Evolutionary conservation across 2,888 invertebrate genomes (phyloP), one percentile per base, ranked within the genome.

Genomic region (Pinctada fucata): DNA sequence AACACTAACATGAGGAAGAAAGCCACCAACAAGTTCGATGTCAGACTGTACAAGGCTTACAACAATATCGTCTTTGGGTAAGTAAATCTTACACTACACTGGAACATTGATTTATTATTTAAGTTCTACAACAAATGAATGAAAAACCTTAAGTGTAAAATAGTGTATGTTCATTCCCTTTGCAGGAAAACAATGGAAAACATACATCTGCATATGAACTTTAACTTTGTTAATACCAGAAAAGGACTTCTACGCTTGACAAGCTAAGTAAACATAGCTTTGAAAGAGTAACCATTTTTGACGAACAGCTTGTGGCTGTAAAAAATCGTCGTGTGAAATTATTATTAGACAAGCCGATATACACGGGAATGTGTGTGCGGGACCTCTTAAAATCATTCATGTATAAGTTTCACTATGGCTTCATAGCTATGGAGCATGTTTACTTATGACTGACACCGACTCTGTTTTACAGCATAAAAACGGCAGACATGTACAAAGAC

Each of bases 281-380:
- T 67, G 65, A 81, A 47, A 51, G 13, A 45, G 72, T 65, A 31
- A 80, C 78, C 2, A 88, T 91, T 64, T 91, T 92, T 77, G 79
- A 83, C 50, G 88, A 91, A 77, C 82, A 92, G 79, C 80, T 93
- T 31, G 87, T 89, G 0, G 88, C 88, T 3, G 85, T 93, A 87
- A 0, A 31, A 92, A 78, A 76, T 91, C 74, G 68, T 13, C 67
- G 58, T 47, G 48, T 58, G 6, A 72, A 72, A 6, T 5, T 78
- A 3, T 47, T 72, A 4, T 65, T 79, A 6, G 71, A 71, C 52
- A 16, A 66, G 58, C 75, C 75, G 3, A 71, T 75, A 6, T 79
- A 71, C 51, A 52, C 52, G 2, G 75, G 75, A 49, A 52, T 71
- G 16, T 72, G 67, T 6, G 75, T 83, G 64, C 70, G 80, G 47